Evolutionary conservation across 2,888 invertebrate species (phyloP).

Genomic region (Margaritifera margaritifera): DNA sequence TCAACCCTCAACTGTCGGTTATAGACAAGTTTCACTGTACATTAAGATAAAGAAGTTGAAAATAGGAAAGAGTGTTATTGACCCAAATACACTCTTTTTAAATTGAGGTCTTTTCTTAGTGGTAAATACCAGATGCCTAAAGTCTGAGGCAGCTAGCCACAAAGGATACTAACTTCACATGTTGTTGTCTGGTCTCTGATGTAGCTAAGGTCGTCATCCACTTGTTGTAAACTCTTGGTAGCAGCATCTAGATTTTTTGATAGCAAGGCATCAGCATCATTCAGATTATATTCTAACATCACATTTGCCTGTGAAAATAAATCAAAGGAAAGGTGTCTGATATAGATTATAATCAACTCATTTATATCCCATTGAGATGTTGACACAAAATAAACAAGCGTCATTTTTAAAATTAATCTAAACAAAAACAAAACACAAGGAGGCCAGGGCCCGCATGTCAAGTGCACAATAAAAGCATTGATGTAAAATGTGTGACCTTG

Average conservation of each 20-base stretch:
- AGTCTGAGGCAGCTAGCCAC: neutral
- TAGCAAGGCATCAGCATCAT: constrained; percentile 89
- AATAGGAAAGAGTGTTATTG: no score
- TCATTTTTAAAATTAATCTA: no score
- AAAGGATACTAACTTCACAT: constrained; percentile 88
- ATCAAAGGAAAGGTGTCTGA: neutral
- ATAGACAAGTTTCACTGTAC: no score
- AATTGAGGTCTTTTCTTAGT: no score
- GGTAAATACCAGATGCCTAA: no score
- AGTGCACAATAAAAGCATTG: no score
- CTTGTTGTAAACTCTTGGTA: constrained; percentile 85
- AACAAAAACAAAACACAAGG: no score
- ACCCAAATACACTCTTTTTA: no score
- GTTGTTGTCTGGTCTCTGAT: constrained; percentile 97
- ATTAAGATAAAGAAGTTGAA: no score
- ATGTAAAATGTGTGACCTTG: no score
- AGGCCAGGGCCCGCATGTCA: no score
- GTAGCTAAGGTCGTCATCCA: constrained; percentile 95
- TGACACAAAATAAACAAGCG: neutral
- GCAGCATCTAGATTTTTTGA: constrained; percentile 81
- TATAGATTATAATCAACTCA: neutral
- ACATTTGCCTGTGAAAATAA: constrained; percentile 82
- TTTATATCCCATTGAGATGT: neutral
- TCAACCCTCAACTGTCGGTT: no score
- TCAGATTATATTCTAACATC: constrained; percentile 95